Evolutionary conservation across 2,888 invertebrate species (phyloP), one percentile per base, ranked within the genome.

Genomic region (Bibio marci): DNA sequence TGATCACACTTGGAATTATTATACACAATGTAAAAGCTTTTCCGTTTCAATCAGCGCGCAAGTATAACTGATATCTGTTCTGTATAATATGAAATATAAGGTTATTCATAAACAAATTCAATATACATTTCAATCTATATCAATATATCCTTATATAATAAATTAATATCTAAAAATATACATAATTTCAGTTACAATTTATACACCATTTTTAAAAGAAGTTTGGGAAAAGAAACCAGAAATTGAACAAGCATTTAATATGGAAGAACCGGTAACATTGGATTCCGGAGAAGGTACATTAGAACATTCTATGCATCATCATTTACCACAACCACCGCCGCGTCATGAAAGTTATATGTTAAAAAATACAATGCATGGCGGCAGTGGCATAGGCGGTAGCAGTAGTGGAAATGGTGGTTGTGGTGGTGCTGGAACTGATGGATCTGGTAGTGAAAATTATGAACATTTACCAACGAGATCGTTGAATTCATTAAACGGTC

Each of bases 201-300:
- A 88, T 62, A 87, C 86, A 35, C 90, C 91, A 35, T 94, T 94
- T 68, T 86, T 94, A 66, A 88, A 90, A 58, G 90, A 90, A 59
- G 91, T 88, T 17, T 92, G 90, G 91, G 90, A 91, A 58, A 83
- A 87, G 51, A 90, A 91, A 52, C 87, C 86, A 22, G 90, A 91
- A 65, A 91, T 92, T 39, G 92, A 94, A 58, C 83, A 86, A 54
- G 81, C 90, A 14, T 86, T 86, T 61, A 80, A 88, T 47, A 75
- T 88, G 74, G 87, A 87, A 56, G 83, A 83, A 70, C 62, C 62
- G 50, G 58, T 61, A 45, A 60, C 62, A 46, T 52, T 62, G 50
- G 76, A 76, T 56, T 75, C 76, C 40, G 77, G 76, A 2, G 78
- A 78, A 55, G 76, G 76, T 13, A 76, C 76, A 19, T 57, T 76